These are phyloP conservation scores for Corvus moneduloides DNA, from an alignment of 2,113 vertebrate species.

Conservation along the genomic window DNA sequence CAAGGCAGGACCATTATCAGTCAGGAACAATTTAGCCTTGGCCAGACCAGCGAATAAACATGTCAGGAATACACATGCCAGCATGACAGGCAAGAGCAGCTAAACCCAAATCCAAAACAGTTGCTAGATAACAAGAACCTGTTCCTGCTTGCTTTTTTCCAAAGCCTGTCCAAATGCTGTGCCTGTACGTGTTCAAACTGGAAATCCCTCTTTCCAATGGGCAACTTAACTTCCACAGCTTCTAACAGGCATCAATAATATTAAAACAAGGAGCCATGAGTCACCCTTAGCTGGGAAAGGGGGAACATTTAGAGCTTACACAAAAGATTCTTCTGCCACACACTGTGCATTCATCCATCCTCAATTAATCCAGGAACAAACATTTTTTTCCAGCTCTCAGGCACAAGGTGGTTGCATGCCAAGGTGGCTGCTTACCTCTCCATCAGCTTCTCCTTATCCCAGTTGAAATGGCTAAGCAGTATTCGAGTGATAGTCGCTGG, in stretches of 20 bases:
- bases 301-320: not conserved
- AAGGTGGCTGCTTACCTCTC: constrained; percentile 83
- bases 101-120: not conserved
- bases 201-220: not conserved
- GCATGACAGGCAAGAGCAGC: not conserved
- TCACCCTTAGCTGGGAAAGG: not conserved
- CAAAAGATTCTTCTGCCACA: not conserved
- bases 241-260: not conserved
- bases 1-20: not conserved
- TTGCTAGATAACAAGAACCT: not conserved
- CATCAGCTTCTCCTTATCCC: constrained; percentile 99
- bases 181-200: not conserved
- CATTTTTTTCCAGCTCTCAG: not conserved
- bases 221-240: not conserved
- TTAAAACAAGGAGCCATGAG: not conserved
- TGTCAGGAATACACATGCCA: not conserved
- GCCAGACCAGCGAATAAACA: not conserved
- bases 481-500: constrained; percentile 99
- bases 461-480: constrained; percentile 99
- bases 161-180: not conserved
- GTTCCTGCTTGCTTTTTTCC: not conserved
- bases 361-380: not conserved
- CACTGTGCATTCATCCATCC: not conserved
- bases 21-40: not conserved
- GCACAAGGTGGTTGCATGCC: not conserved